Conservation (phyloP, 2,113 vertebrate species). For the Pseudopodoces humilis region DNA sequence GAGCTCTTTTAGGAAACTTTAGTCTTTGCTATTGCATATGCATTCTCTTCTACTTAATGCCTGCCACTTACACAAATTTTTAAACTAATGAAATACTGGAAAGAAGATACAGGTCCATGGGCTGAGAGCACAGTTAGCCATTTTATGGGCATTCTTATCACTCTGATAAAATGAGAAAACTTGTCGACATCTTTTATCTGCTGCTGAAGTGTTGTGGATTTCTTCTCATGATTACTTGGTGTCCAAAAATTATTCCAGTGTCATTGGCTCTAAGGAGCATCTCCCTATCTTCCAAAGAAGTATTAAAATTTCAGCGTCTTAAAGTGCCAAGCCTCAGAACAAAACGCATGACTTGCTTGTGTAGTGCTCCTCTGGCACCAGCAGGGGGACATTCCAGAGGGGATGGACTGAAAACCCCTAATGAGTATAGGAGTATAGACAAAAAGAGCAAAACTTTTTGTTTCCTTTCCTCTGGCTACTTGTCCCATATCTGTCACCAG, state of each 20-base stretch:
- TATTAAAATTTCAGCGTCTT: not conserved
- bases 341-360: not conserved
- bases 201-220: not conserved
- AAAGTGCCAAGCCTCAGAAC: not conserved
- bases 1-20: not conserved
- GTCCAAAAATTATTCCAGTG: not conserved
- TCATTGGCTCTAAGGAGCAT: not conserved
- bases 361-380: not conserved
- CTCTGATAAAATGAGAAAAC: not conserved
- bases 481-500: not conserved
- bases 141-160: not conserved
- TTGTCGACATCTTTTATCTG: not conserved
- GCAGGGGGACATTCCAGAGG: not conserved
- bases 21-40: not conserved
- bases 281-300: not conserved
- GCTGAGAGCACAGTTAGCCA: not conserved
- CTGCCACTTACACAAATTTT: not conserved
- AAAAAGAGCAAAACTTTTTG: not conserved
- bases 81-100: not conserved
- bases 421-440: not conserved
- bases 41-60: not conserved
- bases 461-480: not conserved
- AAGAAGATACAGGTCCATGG: not conserved
- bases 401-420: not conserved
- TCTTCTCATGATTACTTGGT: not conserved